phyloP scores from a whole-genome alignment of 1,140 invertebrate species.

The Lordiphosa collinella region DNA sequence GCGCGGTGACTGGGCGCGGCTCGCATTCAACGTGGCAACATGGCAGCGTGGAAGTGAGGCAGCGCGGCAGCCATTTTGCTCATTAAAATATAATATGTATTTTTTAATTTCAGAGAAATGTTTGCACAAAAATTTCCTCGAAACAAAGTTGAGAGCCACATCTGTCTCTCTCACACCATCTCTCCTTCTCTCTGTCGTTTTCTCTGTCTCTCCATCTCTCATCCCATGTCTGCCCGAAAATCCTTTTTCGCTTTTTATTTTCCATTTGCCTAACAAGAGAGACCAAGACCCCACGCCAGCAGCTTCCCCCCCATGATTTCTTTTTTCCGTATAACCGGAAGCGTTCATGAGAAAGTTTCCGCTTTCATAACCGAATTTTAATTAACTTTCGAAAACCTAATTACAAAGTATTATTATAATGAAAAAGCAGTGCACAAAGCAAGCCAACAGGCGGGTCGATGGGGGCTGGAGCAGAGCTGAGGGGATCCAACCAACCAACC shows the following conservation, averaged over 20 bases:
- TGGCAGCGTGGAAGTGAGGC: slow-evolving; percentile 14
- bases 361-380: slow-evolving; percentile 80
- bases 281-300: slow-evolving; percentile 8
- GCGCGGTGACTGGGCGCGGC: slow-evolving; percentile 67
- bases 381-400: slow-evolving; percentile 80
- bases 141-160: slow-evolving; percentile 66
- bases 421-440: slow-evolving; percentile 78
- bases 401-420: slow-evolving; percentile 80
- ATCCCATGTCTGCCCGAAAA: slow-evolving; percentile 51
- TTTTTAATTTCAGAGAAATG: slow-evolving; percentile 80
- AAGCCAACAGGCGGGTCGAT: slow-evolving; percentile 27
- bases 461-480: neutral
- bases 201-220: slow-evolving; percentile 28
- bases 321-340: slow-evolving; percentile 62
- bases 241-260: slow-evolving; percentile 40
- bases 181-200: slow-evolving; percentile 9
- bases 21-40: slow-evolving; percentile 70
- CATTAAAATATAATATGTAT: slow-evolving; percentile 80
- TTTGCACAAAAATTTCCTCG: slow-evolving; percentile 79
- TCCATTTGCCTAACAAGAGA: slow-evolving; percentile 49
- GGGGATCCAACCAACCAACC: slow-evolving; percentile 23
- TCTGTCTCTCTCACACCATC: slow-evolving; percentile 22
- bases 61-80: slow-evolving; percentile 70
- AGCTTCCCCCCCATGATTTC: slow-evolving; percentile 38
- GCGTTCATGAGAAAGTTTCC: slow-evolving; percentile 79